These are phyloP conservation scores for Corapipo altera DNA, from an alignment of 2,113 vertebrate species.

Conservation along the genomic window DNA sequence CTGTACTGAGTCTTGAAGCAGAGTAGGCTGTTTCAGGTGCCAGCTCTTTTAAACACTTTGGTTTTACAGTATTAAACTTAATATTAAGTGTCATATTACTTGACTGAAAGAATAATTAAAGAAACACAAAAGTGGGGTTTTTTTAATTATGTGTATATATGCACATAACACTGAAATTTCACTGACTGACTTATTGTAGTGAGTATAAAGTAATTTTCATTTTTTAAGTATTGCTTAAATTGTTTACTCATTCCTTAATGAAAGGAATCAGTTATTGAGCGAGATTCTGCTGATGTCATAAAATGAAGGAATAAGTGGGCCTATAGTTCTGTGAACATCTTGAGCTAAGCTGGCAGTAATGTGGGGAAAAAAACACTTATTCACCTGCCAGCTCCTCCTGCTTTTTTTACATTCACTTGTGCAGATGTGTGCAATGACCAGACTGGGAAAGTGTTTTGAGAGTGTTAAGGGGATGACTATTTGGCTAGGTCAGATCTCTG, in stretches of 20 bases:
- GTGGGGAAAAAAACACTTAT: neutral
- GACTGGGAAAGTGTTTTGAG: neutral
- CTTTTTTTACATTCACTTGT: neutral
- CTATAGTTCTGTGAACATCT: neutral
- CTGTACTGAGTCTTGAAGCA: neutral
- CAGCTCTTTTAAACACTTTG: neutral
- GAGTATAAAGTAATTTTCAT: neutral
- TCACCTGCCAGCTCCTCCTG: neutral
- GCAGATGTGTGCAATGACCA: neutral
- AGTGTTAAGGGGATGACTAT: neutral
- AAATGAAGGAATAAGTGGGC: neutral
- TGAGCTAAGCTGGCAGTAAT: neutral
- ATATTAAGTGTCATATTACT: neutral
- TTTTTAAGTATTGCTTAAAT: neutral
- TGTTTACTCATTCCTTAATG: neutral
- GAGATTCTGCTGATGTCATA: neutral
- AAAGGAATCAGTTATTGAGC: neutral
- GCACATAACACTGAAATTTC: neutral
- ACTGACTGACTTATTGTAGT: neutral
- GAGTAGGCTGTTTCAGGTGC: neutral
- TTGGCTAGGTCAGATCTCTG: neutral
- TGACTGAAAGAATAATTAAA: neutral
- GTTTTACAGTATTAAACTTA: neutral
- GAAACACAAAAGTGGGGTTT: neutral
- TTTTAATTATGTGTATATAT: neutral